Conservation (phyloP, 2,113 vertebrate species). For the Cryptomyrus ogoouensis region DNA sequence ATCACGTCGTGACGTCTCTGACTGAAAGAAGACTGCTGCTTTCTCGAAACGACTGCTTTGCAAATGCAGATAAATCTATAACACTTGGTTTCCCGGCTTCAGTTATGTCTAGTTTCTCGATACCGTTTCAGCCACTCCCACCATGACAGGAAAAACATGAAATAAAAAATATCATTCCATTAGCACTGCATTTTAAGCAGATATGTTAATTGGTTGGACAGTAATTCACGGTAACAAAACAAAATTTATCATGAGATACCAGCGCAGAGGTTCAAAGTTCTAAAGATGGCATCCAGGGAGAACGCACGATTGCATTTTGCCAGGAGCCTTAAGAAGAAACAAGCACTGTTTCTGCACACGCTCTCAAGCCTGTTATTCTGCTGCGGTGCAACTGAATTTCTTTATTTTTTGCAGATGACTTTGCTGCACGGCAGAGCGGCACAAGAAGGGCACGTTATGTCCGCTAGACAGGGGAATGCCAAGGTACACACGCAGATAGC, state of each 20-base stretch:
- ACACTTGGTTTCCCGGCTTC: background rate
- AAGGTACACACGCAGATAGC: background rate
- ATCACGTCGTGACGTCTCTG: conserved; percentile 37
- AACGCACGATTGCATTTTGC: background rate
- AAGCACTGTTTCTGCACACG: background rate
- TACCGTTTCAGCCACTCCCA: background rate
- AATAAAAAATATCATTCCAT: background rate
- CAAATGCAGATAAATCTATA: conserved; percentile 13
- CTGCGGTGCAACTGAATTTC: background rate
- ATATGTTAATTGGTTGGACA: background rate
- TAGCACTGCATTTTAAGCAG: conserved; percentile 2
- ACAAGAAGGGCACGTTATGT: background rate
- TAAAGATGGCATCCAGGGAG: background rate
- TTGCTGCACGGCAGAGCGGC: background rate
- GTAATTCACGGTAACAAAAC: background rate
- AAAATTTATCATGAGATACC: background rate
- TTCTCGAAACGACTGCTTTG: background rate
- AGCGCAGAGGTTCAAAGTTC: background rate
- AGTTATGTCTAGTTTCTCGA: background rate
- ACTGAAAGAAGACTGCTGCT: conserved; percentile 32
- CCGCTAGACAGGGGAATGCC: background rate
- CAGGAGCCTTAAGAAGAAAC: background rate
- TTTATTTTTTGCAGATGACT: background rate
- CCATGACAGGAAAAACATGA: background rate
- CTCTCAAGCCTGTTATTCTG: background rate